phyloP scores from a whole-genome alignment of 2,888 invertebrate genomes.

The Heliconius sara region DNA sequence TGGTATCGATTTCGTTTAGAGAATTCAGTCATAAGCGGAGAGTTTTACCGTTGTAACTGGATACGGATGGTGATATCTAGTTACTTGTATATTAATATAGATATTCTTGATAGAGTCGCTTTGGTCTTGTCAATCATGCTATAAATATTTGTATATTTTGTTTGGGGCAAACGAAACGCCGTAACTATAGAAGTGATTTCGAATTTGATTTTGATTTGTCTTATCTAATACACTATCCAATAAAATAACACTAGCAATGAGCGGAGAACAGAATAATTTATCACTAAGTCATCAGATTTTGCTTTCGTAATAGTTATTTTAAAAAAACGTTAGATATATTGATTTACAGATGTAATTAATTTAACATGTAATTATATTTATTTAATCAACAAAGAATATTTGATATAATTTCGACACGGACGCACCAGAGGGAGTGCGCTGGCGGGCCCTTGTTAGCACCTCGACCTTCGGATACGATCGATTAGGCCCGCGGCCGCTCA shows the following conservation, averaged over 20 bases:
- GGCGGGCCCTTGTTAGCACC: constrained; percentile 77
- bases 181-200: too few species aligned
- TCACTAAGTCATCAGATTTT: not conserved
- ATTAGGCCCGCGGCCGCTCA: constrained; percentile 82
- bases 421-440: constrained; percentile 41
- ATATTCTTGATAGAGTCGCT: not conserved
- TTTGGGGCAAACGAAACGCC: not conserved
- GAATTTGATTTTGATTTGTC: too few species aligned
- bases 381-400: constrained; percentile 42
- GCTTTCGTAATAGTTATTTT: not conserved
- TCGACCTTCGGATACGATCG: constrained; percentile 72
- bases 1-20: constrained; percentile 64
- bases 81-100: not conserved
- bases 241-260: too few species aligned
- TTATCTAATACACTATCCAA: too few species aligned
- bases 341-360: not conserved
- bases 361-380: constrained; percentile 8
- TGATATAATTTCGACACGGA: constrained; percentile 44
- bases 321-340: too few species aligned
- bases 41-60: constrained; percentile 15
- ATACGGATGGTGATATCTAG: constrained; percentile 11
- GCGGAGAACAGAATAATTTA: not conserved
- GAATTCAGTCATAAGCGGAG: constrained; percentile 29
- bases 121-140: not conserved
- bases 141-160: not conserved